phyloP scores from a whole-genome alignment of 2,888 invertebrate genomes.

The Apotomis betuletana region DNA sequence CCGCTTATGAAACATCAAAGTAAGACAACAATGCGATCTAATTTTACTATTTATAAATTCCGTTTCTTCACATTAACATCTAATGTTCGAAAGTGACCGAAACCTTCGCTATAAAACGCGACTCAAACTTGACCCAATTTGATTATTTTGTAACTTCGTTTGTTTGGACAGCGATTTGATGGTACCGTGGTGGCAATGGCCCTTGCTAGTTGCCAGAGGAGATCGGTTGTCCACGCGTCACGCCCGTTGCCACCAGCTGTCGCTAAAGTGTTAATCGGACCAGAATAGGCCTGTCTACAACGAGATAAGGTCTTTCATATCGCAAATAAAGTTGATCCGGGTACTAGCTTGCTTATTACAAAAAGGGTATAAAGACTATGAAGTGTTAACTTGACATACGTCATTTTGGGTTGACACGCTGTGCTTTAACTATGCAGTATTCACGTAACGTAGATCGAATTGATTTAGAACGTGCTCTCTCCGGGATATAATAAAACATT shows the following conservation, averaged over 20 bases:
- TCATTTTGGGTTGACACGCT: not conserved
- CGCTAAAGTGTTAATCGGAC: not conserved
- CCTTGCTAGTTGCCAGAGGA: conserved; percentile 35
- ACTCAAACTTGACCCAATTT: conserved; percentile 25
- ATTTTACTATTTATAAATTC: not conserved
- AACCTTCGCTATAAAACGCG: not conserved
- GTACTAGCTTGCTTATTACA: not conserved
- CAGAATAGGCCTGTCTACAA: not conserved
- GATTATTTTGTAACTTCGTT: conserved; percentile 21
- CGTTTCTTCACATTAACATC: not conserved
- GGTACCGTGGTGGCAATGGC: conserved; percentile 14
- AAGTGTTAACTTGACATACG: not conserved
- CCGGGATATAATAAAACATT: conserved; percentile 27
- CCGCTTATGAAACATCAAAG: too few relatives aligned
- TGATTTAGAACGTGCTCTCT: conserved; percentile 42
- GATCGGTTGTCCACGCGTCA: conserved; percentile 43
- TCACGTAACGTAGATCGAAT: conserved; percentile 46
- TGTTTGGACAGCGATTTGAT: conserved; percentile 17
- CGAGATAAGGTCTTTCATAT: not conserved
- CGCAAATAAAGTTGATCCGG: not conserved
- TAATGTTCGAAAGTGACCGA: not conserved
- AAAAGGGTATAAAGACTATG: not conserved
- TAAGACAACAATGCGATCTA: too few relatives aligned
- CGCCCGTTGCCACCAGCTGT: conserved; percentile 21
- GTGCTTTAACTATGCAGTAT: not conserved